Conservation (phyloP, 2,888 invertebrate species). For the Aricia artaxerxes region DNA sequence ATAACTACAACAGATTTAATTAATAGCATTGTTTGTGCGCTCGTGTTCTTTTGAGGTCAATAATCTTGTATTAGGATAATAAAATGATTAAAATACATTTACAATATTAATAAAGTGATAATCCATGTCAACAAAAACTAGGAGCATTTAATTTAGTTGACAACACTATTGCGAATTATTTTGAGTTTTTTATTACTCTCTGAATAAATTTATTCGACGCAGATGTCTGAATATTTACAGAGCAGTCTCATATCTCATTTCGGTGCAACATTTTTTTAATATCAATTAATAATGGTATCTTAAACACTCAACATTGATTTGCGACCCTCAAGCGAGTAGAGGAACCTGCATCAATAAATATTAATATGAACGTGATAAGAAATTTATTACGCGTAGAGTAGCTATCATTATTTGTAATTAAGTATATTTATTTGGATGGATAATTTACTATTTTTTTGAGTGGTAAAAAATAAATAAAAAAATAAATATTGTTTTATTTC, state of each 20-base stretch:
- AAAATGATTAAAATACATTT: slow-evolving; percentile 4
- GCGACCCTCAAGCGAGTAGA: neutral
- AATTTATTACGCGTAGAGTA: neutral
- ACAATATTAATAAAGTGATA: slow-evolving; percentile 18
- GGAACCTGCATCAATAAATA: neutral
- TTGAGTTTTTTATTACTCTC: slow-evolving; percentile 19
- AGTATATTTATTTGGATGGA: neutral
- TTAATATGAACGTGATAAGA: neutral
- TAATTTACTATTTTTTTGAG: neutral
- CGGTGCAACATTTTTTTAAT: slow-evolving; percentile 16
- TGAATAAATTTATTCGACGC: slow-evolving; percentile 10
- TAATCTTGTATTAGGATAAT: slow-evolving; percentile 17
- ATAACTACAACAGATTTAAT: neutral
- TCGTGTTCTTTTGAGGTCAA: neutral
- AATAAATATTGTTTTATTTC: too few relatives aligned
- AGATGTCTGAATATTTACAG: slow-evolving; percentile 23
- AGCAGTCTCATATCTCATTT: neutral
- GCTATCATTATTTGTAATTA: neutral
- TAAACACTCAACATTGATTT: slow-evolving; percentile 23
- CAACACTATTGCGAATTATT: neutral
- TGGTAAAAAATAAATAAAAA: too few relatives aligned
- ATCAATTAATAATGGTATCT: slow-evolving; percentile 25
- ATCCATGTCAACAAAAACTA: slow-evolving; percentile 13
- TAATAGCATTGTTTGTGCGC: neutral
- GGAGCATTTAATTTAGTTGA: slow-evolving; percentile 11